A percentile compares a stretch with the other conserved stretches of the same genome.
Conservation (phyloP, 1,140 invertebrate species). For the Drosophila triauraria region DNA sequence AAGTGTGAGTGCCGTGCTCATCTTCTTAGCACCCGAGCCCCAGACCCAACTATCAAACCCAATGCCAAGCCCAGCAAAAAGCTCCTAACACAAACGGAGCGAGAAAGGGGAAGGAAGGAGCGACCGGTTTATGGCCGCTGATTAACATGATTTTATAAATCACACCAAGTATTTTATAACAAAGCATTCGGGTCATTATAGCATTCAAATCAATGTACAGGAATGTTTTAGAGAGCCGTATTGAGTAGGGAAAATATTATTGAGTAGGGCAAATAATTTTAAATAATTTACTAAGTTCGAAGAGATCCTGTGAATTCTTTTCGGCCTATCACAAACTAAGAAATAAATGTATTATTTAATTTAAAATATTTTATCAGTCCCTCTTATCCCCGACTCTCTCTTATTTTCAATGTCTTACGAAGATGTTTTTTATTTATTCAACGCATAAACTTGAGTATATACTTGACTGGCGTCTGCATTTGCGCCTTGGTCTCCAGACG, state of each 20-base stretch:
- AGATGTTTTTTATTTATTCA: neutral
- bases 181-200: neutral
- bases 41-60: constrained; percentile 8
- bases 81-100: constrained; percentile 21
- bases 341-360: no score
- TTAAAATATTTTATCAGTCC: no score
- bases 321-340: no score
- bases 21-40: constrained; percentile 24
- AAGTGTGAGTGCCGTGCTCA: constrained; percentile 1
- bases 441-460: constrained; percentile 19
- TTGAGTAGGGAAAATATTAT: no score
- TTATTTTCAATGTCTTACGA: no score
- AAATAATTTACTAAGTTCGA: no score
- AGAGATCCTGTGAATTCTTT: no score
- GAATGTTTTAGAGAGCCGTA: no score
- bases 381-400: no score
- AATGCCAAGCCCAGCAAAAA: constrained; percentile 6
- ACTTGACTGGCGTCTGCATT: constrained; percentile 12
- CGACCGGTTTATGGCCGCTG: neutral
- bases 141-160: neutral
- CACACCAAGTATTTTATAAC: neutral
- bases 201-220: neutral
- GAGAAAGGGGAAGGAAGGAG: neutral
- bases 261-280: no score
- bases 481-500: constrained; percentile 16